Percentiles rank a stretch among this genome's conserved stretches.
Evolutionary conservation across 2,888 invertebrate genomes (phyloP).

Genomic region (Scaptomyza flava): DNA sequence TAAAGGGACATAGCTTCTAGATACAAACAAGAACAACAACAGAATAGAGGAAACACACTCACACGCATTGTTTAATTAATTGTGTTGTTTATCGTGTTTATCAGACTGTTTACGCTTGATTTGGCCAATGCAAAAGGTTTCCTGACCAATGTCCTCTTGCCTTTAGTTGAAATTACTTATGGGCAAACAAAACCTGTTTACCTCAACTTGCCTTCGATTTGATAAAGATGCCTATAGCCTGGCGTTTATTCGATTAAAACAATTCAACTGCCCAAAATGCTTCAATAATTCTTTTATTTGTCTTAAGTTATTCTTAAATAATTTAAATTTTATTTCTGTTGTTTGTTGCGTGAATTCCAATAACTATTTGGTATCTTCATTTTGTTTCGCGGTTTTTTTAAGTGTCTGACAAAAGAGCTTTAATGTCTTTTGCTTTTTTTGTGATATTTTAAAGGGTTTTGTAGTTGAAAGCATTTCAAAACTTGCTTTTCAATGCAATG

Average conservation of each 20-base stretch:
- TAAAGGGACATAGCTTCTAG: conserved; percentile 59
- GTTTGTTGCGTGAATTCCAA: not conserved
- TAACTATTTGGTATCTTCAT: not conserved
- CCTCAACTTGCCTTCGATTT: not conserved
- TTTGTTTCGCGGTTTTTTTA: not conserved
- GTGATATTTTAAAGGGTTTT: no score
- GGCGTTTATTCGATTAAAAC: conserved; percentile 36
- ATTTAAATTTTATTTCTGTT: not conserved
- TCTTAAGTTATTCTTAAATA: not conserved
- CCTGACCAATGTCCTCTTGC: conserved; percentile 28
- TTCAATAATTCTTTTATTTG: conserved; percentile 39
- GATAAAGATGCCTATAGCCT: not conserved
- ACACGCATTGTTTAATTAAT: conserved; percentile 57
- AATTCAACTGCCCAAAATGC: conserved; percentile 38
- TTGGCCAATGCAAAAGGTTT: conserved; percentile 58
- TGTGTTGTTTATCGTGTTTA: conserved; percentile 77
- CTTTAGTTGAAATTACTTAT: conserved; percentile 59
- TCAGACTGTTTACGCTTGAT: conserved; percentile 77
- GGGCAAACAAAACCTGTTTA: not conserved
- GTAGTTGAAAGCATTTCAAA: conserved; percentile 1
- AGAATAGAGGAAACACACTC: not conserved
- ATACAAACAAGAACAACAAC: conserved; percentile 1
- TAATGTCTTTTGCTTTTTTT: not conserved
- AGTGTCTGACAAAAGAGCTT: conserved; percentile 17
- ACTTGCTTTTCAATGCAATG: conserved; percentile 6